Conservation (phyloP, 2,113 vertebrate genomes). For the Aegotheles bennettii region DNA sequence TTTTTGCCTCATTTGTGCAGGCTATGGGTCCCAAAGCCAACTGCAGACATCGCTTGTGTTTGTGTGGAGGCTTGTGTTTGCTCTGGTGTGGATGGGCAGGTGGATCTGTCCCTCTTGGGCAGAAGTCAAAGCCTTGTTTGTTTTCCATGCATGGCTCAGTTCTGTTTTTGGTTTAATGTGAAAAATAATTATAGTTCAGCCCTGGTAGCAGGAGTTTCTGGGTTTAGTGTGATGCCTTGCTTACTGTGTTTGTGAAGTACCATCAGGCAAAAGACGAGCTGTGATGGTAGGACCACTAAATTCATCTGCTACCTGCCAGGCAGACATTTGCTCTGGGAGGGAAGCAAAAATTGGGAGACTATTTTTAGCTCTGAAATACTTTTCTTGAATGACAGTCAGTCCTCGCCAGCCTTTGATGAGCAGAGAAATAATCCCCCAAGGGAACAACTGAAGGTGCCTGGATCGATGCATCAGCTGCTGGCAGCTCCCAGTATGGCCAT, state of each 20-base stretch:
- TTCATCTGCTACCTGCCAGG: background rate
- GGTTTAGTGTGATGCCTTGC: background rate
- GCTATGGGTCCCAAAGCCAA: fast-evolving
- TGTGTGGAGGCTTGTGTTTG: background rate
- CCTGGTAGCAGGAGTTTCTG: background rate
- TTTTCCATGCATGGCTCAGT: fast-evolving
- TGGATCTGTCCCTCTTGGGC: background rate
- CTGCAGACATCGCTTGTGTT: fast-evolving
- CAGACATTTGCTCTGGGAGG: background rate
- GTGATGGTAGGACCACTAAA: background rate
- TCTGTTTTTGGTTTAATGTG: background rate
- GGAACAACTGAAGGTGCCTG: background rate
- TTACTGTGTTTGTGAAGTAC: background rate
- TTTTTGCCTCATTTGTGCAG: background rate
- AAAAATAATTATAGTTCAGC: background rate
- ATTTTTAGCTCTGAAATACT: slow-evolving; percentile 6
- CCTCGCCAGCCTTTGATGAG: background rate
- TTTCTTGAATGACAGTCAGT: background rate
- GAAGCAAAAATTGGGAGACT: background rate
- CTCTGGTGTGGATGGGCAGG: background rate
- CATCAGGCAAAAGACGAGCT: background rate
- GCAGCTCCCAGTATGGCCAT: fast-evolving
- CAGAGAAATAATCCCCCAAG: background rate
- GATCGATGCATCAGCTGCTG: background rate
- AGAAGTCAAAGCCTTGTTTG: background rate